phyloP scores from a whole-genome alignment of 2,888 invertebrate species.

The Drosophila subquinaria region DNA sequence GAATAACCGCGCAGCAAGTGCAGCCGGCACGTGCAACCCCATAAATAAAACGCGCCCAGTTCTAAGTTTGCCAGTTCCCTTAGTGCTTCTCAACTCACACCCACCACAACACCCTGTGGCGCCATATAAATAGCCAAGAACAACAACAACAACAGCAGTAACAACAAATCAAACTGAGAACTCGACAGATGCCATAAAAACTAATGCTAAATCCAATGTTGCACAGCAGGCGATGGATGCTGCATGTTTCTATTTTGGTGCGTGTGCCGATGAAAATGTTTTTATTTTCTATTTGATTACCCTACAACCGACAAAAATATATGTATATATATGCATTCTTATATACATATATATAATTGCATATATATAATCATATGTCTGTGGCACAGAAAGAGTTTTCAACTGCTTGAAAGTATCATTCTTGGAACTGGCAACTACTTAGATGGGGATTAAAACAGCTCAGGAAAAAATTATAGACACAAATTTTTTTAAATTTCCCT shows the following conservation, averaged over 20 bases:
- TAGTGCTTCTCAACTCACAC: slow-evolving; percentile 7
- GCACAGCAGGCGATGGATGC: slow-evolving; percentile 40
- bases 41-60: slow-evolving; percentile 44
- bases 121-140: slow-evolving; percentile 39
- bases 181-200: slow-evolving; percentile 20
- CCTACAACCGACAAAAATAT: slow-evolving; percentile 27
- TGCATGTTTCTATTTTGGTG: slow-evolving; percentile 46
- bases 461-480: too few relatives aligned
- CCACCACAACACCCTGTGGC: slow-evolving; percentile 19
- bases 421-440: slow-evolving; percentile 17
- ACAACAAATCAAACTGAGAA: slow-evolving; percentile 52
- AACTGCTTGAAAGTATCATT: slow-evolving; percentile 5
- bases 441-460: not conserved
- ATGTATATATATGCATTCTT: not conserved
- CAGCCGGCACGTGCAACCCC: slow-evolving; percentile 54
- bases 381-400: slow-evolving; percentile 34
- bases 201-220: slow-evolving; percentile 30
- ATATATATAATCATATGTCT: slow-evolving; percentile 13
- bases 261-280: slow-evolving; percentile 45
- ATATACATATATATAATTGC: slow-evolving; percentile 2
- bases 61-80: slow-evolving; percentile 1
- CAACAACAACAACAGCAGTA: slow-evolving; percentile 28
- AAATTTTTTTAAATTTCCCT: too few relatives aligned
- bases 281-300: slow-evolving; percentile 50
- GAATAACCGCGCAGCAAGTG: slow-evolving; percentile 48